Conservation (phyloP, 1,140 invertebrate species). For the Mycetomoellerius zeteki region DNA sequence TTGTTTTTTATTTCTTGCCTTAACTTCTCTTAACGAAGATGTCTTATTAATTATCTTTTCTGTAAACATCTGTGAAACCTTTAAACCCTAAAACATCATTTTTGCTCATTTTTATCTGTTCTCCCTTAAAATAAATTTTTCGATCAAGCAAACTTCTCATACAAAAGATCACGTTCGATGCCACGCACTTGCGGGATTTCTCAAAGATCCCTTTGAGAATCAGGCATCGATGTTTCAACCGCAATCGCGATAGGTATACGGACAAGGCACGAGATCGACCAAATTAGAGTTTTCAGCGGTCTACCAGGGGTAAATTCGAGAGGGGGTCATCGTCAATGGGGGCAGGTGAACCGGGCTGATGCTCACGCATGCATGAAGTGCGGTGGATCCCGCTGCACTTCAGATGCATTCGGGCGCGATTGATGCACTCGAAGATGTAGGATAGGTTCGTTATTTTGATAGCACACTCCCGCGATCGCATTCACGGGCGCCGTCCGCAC, state of each 20-base stretch:
- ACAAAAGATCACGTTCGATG: constrained; percentile 1
- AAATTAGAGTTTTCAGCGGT: constrained; percentile 72
- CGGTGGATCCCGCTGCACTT: constrained; percentile 69
- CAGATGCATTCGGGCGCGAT: constrained; percentile 77
- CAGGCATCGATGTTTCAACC: constrained; percentile 11
- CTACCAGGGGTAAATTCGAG: constrained; percentile 74
- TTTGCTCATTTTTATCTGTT: background rate
- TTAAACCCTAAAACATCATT: background rate
- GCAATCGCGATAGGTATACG: constrained; percentile 21
- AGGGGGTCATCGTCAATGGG: constrained; percentile 40
- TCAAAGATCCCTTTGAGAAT: constrained; percentile 1
- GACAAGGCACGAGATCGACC: constrained; percentile 22
- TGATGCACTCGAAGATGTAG: constrained; percentile 77
- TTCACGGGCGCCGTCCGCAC: constrained; percentile 17
- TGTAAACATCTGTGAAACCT: background rate
- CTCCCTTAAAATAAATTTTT: background rate
- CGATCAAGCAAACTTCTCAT: constrained; percentile 3
- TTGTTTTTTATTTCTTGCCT: background rate
- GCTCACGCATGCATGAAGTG: constrained; percentile 73
- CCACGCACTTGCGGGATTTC: background rate
- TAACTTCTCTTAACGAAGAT: background rate
- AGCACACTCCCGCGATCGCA: constrained; percentile 69
- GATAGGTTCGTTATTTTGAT: constrained; percentile 82
- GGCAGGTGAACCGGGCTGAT: constrained; percentile 69
- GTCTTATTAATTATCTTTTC: background rate